Evolutionary conservation across 2,113 vertebrate species (phyloP), one percentile per base, ranked within the genome.

Genomic region (Cyphomyrus discorhynchus): DNA sequence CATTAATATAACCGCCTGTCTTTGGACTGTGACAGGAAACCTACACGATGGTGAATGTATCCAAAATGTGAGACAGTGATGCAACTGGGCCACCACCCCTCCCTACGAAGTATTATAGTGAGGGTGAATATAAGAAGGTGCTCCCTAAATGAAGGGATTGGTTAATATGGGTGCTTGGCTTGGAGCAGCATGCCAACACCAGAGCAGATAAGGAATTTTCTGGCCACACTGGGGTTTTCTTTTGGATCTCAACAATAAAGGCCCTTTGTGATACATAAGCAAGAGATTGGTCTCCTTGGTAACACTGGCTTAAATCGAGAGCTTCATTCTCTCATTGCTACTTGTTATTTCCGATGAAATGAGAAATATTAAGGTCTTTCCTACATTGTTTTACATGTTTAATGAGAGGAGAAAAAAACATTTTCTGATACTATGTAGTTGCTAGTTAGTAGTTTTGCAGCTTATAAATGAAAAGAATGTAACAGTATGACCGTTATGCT

Each of bases 201-300:
- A 46, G 24, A 49, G 83, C 83, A 86, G 83, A 86, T 46, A 49
- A 86, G 83, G 83, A 13, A 47, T 50, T 86, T 86, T 86, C 83
- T 27, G 19, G 21, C 46, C n/a, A n/a, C 46, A n/a, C 83, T 86
- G 83, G n/a, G 46, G 7, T 27, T 86, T 49, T 82, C 35, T 21
- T 39, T 45, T 82, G n/a, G 83, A 86, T 13, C 46, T 49, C 83
- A 47, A 86, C 42, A 31, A 13, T 86, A 49, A 86, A 86, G 83
- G 46, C 42, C n/a, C 24, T 86, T 46, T 86, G 83, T 86, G 47
- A 49, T 17, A 27, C 42, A 27, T n/a, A 27, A 49, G 19, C 47
- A 86, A 49, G 46, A 86, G 21, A 13, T n/a, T 49, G 42, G 47
- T 83, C 46, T 46, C 46, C 83, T 47, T 86, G 83, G 83, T 27